Evolutionary conservation across 2,797 vertebrate genomes (phyloP), one percentile per base, ranked within the genome.

Genomic region (Dryobates pubescens): DNA sequence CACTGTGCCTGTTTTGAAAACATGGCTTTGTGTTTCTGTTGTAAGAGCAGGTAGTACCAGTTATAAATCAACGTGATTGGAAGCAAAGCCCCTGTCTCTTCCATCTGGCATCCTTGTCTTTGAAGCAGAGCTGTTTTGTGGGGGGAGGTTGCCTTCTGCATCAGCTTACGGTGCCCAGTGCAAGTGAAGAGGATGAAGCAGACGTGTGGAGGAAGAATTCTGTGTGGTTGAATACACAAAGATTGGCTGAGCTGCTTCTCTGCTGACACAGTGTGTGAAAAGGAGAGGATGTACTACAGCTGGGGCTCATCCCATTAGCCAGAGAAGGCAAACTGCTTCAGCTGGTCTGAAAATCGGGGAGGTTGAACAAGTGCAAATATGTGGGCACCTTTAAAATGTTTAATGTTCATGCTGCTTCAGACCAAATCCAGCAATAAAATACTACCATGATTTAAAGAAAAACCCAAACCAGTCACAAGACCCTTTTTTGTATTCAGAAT

Each of bases 371-470:
- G 19, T 3, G 3, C 30, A 70, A 49, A n/a, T n/a, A 4, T 0
- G 4, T 43, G 45, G 45, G 10, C 7, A 1, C 10, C 1, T 13
- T 45, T 32, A 16, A 34, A 53, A 38, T 8, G 2, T 6, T 11
- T 11, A 15, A 30, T 5, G 1, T 18, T 61, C 0, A 0, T 0
- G 3, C 6, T 7, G 19, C 45, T 29, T 68, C 56, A 72, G 41
- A n/a, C 17, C 30, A 76, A 87, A 89, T 7, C 24, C 17, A 36
- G 30, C n/a, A 71, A 43, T 27, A 32, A 85, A 67, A 80, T 43
- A n/a, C 7, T 10, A 3, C 3, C 0, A 1, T n/a, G 58, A 45
- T 12, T 38, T 18, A 71, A 79, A 81, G 10, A 29, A 81, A 10
- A 29, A 12, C 11, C 3, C 4, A 68, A 24, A 72, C 8, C 2